Base-by-base conservation (phyloP, 2,113 vertebrate genomes). In the Vulpes ferrilata region DNA sequence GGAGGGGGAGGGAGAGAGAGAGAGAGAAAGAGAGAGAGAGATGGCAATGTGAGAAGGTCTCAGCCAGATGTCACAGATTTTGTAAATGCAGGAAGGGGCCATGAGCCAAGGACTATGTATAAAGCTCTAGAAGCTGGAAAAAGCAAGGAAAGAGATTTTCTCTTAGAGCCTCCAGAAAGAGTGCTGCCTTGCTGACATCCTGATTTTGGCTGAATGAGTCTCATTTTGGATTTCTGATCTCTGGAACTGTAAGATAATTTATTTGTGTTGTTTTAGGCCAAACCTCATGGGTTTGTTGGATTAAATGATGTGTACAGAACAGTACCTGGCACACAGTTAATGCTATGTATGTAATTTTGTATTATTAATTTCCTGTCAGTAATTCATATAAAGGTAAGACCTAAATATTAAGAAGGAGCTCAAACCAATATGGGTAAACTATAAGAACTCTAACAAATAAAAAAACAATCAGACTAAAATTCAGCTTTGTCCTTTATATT, bases 401-500 rank as follows among this genome's bases (percentile, higher is more conserved):
- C 64, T 94, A 59, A 71, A 90, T 60, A 88, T 38, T 20, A 88
- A 65, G 59, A 25, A 93, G 43, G 43, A 84, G 20, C 65, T 73
- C 60, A 53, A 60, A 38, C 17, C 55, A 62, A 90, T 35, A 51
- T 12, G 4, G 53, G 59, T 71, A 80, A 35, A 27, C 62, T 51
- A 59, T 83, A 92, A 59, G 32, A 95, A 65, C 27, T 23, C 73
- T 51, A 3, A 5, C 43, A 65, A 89, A 92, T 53, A 92, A 93
- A 78, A 71, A 71, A 43, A 89, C 22, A 74, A 48, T 12, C 11
- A 74, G 12, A 38, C 25, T 10, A 55, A 27, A 25, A 55, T 11
- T 30, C 15, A 30, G 73, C 57, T 87, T 38, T 94, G 51, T 22
- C 84, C 88, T 92, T 96, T 97, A 48, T 96, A 96, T 90, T 87